Evolutionary conservation across 2,888 invertebrate genomes (phyloP).

Genomic region (Eristalis intricaria): DNA sequence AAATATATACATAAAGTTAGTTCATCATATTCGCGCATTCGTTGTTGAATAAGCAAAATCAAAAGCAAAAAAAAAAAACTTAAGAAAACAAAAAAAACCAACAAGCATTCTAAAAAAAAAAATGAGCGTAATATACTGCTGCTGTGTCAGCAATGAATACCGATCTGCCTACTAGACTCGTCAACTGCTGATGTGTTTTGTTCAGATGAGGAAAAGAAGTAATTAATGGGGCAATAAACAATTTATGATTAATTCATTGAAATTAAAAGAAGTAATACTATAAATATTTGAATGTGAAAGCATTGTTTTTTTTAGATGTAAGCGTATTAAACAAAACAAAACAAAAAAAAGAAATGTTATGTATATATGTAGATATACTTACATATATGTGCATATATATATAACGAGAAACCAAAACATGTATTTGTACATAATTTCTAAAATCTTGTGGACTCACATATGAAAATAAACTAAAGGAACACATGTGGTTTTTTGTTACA

Average conservation of each 20-base stretch:
- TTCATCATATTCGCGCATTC: slow-evolving; percentile 10
- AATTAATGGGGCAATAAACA: slow-evolving; percentile 19
- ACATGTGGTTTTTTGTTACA: slow-evolving; percentile 14
- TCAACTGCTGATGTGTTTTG: neutral
- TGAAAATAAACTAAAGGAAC: slow-evolving; percentile 41
- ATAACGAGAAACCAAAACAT: slow-evolving; percentile 10
- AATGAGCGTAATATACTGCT: neutral
- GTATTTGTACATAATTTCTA: slow-evolving; percentile 59
- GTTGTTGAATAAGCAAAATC: no score
- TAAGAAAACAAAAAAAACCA: slow-evolving; percentile 13
- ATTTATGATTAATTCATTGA: neutral
- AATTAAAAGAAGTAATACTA: neutral
- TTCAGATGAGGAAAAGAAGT: neutral
- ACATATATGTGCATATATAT: neutral
- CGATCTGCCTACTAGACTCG: slow-evolving; percentile 16
- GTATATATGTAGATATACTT: neutral
- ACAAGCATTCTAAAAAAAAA: neutral
- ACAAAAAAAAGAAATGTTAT: neutral
- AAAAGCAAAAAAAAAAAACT: no score
- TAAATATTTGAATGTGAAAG: neutral
- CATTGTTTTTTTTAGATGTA: neutral
- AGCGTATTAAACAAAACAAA: neutral
- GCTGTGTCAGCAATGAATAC: slow-evolving; percentile 1
- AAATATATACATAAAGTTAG: slow-evolving; percentile 10
- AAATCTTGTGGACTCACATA: slow-evolving; percentile 39